Percentiles rank a stretch among this genome's conserved stretches.
Evolutionary conservation across 2,113 vertebrate species (phyloP).

Genomic region (Tor tambroides): DNA sequence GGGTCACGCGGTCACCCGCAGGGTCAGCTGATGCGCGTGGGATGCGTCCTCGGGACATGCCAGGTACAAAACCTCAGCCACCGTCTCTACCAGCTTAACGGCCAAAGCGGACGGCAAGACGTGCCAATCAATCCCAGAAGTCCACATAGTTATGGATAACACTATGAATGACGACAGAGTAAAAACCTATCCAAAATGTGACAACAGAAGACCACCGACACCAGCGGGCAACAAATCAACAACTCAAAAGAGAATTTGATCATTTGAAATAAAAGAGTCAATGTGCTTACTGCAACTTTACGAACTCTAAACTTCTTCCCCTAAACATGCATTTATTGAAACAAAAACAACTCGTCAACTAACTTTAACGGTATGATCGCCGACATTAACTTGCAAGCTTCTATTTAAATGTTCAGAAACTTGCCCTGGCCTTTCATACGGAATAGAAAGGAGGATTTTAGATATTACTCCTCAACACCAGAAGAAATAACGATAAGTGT

Average conservation of each 20-base stretch:
- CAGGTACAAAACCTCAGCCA: constrained; percentile 90
- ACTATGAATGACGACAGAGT: neutral
- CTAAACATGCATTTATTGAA: neutral
- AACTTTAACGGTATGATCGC: neutral
- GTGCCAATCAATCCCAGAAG: constrained; percentile 85
- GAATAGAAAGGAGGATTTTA: neutral
- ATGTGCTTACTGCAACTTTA: neutral
- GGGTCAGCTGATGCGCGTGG: constrained; percentile 78
- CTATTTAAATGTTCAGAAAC: neutral
- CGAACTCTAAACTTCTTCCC: neutral
- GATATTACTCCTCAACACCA: neutral
- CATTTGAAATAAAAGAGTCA: neutral
- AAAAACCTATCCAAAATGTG: constrained; percentile 14
- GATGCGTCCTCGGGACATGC: constrained; percentile 88
- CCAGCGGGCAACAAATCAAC: neutral
- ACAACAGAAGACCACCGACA: neutral
- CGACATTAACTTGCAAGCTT: neutral
- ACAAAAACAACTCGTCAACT: neutral
- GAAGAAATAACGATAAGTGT: neutral
- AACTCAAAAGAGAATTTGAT: too few relatives aligned
- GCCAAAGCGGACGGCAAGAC: constrained; percentile 75
- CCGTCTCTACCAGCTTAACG: constrained; percentile 87
- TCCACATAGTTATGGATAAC: constrained; percentile 91
- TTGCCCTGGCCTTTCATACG: neutral
- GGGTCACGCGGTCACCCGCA: constrained; percentile 42